Percentiles rank a stretch among this genome's conserved stretches.
Conservation (phyloP, 2,888 invertebrate genomes). For the Leptinotarsa rubiginosa region DNA sequence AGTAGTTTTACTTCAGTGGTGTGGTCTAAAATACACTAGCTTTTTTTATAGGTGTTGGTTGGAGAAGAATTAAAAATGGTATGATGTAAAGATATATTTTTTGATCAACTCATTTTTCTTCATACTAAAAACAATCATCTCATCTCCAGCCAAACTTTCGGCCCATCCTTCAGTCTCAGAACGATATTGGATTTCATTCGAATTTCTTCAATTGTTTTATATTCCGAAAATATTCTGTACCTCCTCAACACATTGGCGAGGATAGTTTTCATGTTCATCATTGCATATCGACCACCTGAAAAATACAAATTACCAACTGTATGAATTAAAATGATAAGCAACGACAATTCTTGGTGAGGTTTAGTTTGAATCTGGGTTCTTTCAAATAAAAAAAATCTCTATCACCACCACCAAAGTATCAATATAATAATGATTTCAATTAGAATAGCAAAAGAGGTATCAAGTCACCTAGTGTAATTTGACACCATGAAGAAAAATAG, state of each 20-base stretch:
- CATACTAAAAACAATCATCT: constrained; percentile 21
- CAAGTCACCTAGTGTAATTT: no score
- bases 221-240: constrained; percentile 58
- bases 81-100: background rate
- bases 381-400: no score
- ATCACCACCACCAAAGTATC: no score
- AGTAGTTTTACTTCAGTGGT: no score
- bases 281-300: constrained; percentile 58
- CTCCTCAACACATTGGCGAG: constrained; percentile 61
- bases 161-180: constrained; percentile 49
- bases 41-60: no score
- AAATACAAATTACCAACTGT: background rate
- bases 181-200: constrained; percentile 49
- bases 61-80: no score
- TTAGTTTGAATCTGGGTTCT: no score
- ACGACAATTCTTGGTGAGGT: no score
- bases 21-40: no score
- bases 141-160: constrained; percentile 42
- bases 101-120: background rate
- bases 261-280: constrained; percentile 66
- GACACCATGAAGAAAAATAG: no score
- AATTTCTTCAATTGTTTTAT: constrained; percentile 52
- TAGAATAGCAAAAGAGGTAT: no score
- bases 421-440: no score
- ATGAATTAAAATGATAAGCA: background rate